These are phyloP conservation scores for Pristionchus mayeri DNA, from an alignment of 2,888 invertebrate genomes.

Conservation along the genomic window DNA sequence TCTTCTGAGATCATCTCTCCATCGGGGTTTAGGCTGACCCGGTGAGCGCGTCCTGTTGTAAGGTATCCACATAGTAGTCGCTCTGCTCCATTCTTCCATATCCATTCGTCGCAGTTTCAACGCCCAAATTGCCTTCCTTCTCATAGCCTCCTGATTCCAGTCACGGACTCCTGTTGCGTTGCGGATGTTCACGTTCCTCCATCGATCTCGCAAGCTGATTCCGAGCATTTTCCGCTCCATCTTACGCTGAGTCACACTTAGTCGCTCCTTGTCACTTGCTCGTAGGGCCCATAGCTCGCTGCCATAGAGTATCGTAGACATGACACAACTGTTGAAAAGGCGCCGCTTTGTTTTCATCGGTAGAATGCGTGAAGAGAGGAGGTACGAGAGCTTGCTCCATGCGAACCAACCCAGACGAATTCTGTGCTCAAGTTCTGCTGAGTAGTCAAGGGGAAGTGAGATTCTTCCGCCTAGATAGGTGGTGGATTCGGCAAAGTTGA, in stretches of 20 bases:
- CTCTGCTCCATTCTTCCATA: not conserved
- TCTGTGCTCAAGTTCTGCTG: not conserved
- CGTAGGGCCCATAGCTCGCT: not conserved
- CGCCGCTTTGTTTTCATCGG: not conserved
- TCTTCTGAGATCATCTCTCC: no score
- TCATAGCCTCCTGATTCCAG: conserved; percentile 1
- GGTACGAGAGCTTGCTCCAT: not conserved
- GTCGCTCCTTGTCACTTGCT: conserved; percentile 14
- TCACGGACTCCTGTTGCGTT: not conserved
- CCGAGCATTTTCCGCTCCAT: conserved; percentile 29
- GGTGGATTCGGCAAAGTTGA: not conserved
- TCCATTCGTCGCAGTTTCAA: not conserved
- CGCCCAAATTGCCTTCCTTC: not conserved
- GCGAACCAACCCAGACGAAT: conserved; percentile 12
- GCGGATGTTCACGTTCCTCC: not conserved
- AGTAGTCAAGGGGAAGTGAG: not conserved
- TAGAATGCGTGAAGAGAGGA: conserved; percentile 3
- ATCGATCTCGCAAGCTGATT: not conserved
- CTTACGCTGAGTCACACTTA: not conserved
- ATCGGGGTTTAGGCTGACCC: no score
- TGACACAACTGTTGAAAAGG: not conserved
- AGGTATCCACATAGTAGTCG: no score
- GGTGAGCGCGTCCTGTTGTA: no score
- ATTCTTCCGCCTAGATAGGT: conserved; percentile 10
- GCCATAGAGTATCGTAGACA: not conserved